Percentiles rank a stretch among this genome's conserved stretches.
phyloP scores from a whole-genome alignment of 2,797 vertebrate species.

The Chelmon rostratus region DNA sequence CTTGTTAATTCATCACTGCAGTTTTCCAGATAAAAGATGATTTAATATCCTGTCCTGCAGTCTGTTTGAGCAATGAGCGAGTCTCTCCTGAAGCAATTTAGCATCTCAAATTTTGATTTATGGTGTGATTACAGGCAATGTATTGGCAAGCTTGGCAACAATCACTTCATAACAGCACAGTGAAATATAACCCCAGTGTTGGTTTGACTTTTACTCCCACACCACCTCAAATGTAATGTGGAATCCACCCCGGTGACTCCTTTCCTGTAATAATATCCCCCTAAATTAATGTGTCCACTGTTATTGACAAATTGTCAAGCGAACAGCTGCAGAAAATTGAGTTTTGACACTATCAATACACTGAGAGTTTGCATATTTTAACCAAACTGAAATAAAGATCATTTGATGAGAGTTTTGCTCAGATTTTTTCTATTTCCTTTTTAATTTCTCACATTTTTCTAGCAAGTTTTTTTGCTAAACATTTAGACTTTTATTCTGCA shows the following conservation, averaged over 20 bases:
- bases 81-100: constrained; percentile 33
- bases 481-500: background rate
- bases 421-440: background rate
- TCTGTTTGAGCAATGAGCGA: constrained; percentile 6
- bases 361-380: background rate
- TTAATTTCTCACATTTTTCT: background rate
- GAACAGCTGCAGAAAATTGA: background rate
- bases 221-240: constrained; percentile 6
- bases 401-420: background rate
- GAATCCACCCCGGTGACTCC: constrained; percentile 11
- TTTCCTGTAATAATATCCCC: constrained; percentile 2
- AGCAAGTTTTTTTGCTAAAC: background rate
- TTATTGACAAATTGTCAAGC: constrained; percentile 9
- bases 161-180: constrained; percentile 41
- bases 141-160: constrained; percentile 31
- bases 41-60: constrained; percentile 29
- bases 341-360: background rate
- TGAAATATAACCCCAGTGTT: constrained; percentile 32
- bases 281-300: constrained; percentile 13
- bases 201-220: constrained; percentile 43
- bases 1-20: constrained; percentile 34
- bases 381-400: background rate
- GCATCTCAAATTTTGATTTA: constrained; percentile 40
- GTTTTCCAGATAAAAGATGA: constrained; percentile 29
- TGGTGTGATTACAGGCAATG: constrained; percentile 19